Evolutionary conservation across 1,140 invertebrate genomes (phyloP).

Genomic region (Leptonema lineaticorne): DNA sequence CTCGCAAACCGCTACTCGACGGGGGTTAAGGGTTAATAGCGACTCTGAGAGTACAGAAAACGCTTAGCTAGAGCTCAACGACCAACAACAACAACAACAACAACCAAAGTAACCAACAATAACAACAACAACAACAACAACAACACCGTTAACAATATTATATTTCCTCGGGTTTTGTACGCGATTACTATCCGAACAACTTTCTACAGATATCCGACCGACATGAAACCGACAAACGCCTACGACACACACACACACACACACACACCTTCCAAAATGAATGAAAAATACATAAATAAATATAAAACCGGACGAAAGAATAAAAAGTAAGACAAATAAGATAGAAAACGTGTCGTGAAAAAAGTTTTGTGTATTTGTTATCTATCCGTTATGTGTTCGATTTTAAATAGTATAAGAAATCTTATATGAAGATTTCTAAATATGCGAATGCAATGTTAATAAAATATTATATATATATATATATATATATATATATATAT

Average conservation of each 20-base stretch:
- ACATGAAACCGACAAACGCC: too few relatives aligned
- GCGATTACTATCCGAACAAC: neutral
- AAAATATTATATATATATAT: too few relatives aligned
- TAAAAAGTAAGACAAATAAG: neutral
- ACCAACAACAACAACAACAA: conserved; percentile 8
- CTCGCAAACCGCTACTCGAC: conserved; percentile 9
- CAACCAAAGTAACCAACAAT: neutral
- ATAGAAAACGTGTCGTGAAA: neutral
- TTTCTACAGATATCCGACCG: neutral
- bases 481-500: too few relatives aligned
- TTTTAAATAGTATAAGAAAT: too few relatives aligned
- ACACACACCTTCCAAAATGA: neutral
- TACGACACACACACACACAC: neutral
- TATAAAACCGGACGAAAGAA: neutral
- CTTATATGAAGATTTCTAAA: too few relatives aligned
- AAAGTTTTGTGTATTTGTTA: neutral
- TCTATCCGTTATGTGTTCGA: too few relatives aligned
- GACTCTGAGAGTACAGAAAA: too few relatives aligned
- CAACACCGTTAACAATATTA: conserved; percentile 8
- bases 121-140: neutral
- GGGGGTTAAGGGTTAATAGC: conserved; percentile 17
- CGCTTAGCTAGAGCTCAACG: neutral
- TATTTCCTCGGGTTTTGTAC: conserved; percentile 1
- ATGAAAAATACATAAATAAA: too few relatives aligned
- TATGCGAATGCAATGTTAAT: too few relatives aligned